Evolutionary conservation across 2,797 vertebrate species (phyloP), one percentile per base, ranked within the genome.

Genomic region (Semaprochilodus insignis): DNA sequence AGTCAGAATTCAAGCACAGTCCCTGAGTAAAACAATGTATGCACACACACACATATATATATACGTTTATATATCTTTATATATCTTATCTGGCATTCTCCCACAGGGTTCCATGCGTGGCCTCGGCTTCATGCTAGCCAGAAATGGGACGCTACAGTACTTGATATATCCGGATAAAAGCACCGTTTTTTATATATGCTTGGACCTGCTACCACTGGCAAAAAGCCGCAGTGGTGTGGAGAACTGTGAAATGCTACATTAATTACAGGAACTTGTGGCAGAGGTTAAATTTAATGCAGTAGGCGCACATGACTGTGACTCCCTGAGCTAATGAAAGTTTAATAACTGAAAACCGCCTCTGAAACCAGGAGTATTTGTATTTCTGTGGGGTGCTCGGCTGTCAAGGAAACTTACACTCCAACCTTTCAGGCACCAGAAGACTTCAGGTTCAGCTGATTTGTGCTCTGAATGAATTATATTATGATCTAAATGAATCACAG

Each of bases 301-400:
- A 25, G 65, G 65, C 54, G 10, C 60, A 66, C 27, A 67, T 48
- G 44, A 69, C 60, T 80, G 52, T 62, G n/a, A 65, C 57, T 66
- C 51, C 74, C 72, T 63, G 40, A 70, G 67, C 63, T 85, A 81
- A 82, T 70, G 73, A 74, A 82, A 77, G 21, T 83, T 82, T 84
- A 81, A 84, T 69, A 77, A 78, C 51, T 72, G 25, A 78, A 72
- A 81, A 67, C 51, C 73, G 78, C 60, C 67, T 81, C 63, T n/a
- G 75, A 76, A 44, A 60, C 19, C 40, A 69, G 36, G 44, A 19
- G 21, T 75, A 78, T 70, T 73, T 86, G 62, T 72, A 63, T 81
- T 74, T 83, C 77, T 80, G 23, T 36, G 14, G 52, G 65, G 63
- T 59, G 63, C 51, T 75, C 17, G n/a, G 48, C 34, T 40, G 54